These are phyloP conservation scores for Pelodytes ibericus DNA, from an alignment of 2,797 vertebrate genomes.

Conservation along the genomic window DNA sequence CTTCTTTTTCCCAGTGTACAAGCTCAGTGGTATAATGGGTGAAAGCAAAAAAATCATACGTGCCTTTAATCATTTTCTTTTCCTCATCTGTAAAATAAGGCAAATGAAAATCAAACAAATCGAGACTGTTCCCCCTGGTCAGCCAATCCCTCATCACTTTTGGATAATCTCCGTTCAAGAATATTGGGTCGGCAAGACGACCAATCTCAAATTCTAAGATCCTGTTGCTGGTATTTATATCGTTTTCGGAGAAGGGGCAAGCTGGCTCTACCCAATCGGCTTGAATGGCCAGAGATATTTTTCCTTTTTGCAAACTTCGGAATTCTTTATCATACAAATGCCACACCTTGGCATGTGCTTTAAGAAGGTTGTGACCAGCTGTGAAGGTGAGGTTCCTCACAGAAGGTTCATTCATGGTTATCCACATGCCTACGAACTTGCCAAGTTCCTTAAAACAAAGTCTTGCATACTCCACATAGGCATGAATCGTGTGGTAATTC, in stretches of 20 bases:
- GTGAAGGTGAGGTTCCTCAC: slow-evolving; percentile 82
- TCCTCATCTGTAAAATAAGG: slow-evolving; percentile 89
- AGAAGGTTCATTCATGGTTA: slow-evolving; percentile 90
- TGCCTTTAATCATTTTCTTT: slow-evolving; percentile 79
- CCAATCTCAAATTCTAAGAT: slow-evolving; percentile 88
- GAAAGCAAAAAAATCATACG: slow-evolving; percentile 92
- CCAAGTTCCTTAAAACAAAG: slow-evolving; percentile 89
- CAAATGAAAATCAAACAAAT: slow-evolving; percentile 78
- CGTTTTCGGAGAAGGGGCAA: slow-evolving; percentile 84
- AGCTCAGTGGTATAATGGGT: slow-evolving; percentile 92
- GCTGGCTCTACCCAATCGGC: slow-evolving; percentile 95
- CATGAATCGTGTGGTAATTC: slow-evolving; percentile 77
- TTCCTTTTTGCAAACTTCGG: slow-evolving; percentile 81
- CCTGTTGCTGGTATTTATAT: slow-evolving; percentile 84
- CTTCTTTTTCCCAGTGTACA: slow-evolving; percentile 87
- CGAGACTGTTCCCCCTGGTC: slow-evolving; percentile 75
- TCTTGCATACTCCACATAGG: slow-evolving; percentile 86
- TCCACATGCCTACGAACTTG: slow-evolving; percentile 88
- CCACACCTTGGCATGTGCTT: slow-evolving; percentile 89
- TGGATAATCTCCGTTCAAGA: slow-evolving; percentile 91
- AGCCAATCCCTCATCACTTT: slow-evolving; percentile 88
- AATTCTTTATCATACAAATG: slow-evolving; percentile 83
- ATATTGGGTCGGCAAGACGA: slow-evolving; percentile 94
- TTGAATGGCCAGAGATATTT: slow-evolving; percentile 88
- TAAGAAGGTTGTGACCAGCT: slow-evolving; percentile 87